Percentiles rank a stretch among this genome's conserved stretches.
Conservation (phyloP, 2,113 vertebrate genomes). For the Gnathochromis pfefferi region DNA sequence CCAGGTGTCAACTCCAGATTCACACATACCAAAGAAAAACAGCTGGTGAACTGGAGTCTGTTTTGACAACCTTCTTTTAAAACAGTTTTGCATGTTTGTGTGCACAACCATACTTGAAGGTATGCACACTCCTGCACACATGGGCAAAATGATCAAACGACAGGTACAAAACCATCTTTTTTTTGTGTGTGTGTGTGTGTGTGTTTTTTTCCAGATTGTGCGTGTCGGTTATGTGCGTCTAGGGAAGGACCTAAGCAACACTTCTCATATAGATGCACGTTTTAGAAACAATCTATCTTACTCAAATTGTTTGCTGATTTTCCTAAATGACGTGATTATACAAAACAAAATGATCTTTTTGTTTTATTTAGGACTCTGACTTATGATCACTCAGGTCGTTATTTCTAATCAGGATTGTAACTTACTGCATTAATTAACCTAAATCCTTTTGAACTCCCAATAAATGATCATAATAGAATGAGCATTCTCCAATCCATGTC, state of each 20-base stretch:
- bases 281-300: neutral
- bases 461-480: neutral
- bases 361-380: neutral
- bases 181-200: neutral
- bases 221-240: neutral
- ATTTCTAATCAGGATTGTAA: constrained; percentile 16
- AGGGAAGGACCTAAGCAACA: neutral
- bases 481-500: neutral
- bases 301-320: neutral
- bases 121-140: neutral
- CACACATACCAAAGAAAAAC: neutral
- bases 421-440: constrained; percentile 2
- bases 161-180: neutral
- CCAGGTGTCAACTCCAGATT: neutral
- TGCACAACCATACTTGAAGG: neutral
- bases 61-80: neutral
- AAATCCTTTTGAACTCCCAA: constrained; percentile 3
- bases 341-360: neutral
- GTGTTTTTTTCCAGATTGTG: neutral
- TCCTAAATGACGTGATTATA: neutral
- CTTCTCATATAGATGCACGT: neutral
- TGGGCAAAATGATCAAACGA: neutral
- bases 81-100: neutral
- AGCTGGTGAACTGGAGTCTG: neutral
- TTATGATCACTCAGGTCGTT: neutral